These are phyloP conservation scores for Thalassaphorura encarpata DNA, from an alignment of 1,140 invertebrate genomes.

Conservation along the genomic window DNA sequence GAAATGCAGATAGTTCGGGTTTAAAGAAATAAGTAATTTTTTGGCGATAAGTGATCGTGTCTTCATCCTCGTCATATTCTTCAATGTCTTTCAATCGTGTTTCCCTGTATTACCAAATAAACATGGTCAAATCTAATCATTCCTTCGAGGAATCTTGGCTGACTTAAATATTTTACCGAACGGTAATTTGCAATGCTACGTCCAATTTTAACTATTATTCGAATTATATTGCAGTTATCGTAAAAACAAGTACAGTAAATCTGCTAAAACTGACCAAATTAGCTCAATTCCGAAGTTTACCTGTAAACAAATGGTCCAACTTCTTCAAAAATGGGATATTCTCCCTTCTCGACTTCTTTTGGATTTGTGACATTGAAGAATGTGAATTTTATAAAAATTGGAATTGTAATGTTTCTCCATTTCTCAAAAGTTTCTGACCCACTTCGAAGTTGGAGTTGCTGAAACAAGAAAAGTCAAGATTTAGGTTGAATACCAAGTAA, in stretches of 20 bases:
- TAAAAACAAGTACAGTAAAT: too few species aligned
- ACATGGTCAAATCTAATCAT: too few species aligned
- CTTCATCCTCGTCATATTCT: slow-evolving; percentile 11
- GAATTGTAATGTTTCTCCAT: slow-evolving; percentile 19
- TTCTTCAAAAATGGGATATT: slow-evolving; percentile 18
- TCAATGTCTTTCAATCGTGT: slow-evolving; percentile 11
- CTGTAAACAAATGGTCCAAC: slow-evolving; percentile 25
- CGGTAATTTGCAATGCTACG: too few species aligned
- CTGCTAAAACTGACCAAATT: too few species aligned
- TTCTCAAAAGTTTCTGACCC: slow-evolving; percentile 24
- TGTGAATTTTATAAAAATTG: slow-evolving; percentile 11
- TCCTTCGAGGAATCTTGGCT: too few species aligned
- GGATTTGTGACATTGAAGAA: slow-evolving; percentile 30
- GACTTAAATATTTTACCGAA: too few species aligned
- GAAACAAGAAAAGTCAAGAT: neutral
- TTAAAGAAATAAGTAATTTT: slow-evolving; percentile 21
- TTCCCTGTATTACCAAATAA: too few species aligned
- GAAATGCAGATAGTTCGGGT: slow-evolving; percentile 14
- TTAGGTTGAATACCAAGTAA: too few species aligned
- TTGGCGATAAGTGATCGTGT: slow-evolving; percentile 21
- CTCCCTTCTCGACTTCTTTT: slow-evolving; percentile 12
- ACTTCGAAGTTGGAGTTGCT: slow-evolving; percentile 21
- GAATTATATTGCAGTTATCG: too few species aligned
- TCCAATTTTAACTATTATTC: too few species aligned
- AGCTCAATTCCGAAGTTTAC: slow-evolving; percentile 10